Evolutionary conservation across 2,113 vertebrate species (phyloP).

Genomic region (Chaetorhynchus papuensis): DNA sequence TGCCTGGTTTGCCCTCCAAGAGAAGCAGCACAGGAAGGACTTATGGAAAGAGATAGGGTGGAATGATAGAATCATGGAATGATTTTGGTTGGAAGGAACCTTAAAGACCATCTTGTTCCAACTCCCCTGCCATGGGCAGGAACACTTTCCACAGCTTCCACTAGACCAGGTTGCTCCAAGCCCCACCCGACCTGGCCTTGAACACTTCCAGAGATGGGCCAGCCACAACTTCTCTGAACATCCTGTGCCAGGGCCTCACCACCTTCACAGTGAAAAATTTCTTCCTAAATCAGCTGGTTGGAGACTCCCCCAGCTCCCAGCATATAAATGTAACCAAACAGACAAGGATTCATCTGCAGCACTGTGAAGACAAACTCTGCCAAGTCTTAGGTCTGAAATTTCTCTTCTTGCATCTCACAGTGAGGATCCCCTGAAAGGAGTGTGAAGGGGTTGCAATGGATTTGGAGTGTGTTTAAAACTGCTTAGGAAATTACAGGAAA

Average conservation of each 20-base stretch:
- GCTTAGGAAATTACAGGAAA: background rate
- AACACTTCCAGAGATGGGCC: background rate
- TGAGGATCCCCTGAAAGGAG: background rate
- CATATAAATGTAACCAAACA: background rate
- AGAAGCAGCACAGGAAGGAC: background rate
- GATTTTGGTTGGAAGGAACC: background rate
- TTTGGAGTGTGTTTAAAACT: background rate
- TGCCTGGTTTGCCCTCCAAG: background rate
- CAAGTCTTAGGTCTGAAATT: background rate
- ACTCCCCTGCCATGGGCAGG: background rate
- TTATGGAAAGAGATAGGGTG: background rate
- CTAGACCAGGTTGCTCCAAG: accelerated
- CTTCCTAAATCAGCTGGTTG: background rate
- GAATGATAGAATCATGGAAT: background rate
- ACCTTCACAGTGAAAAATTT: background rate
- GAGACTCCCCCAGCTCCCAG: background rate
- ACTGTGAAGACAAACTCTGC: background rate
- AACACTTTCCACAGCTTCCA: background rate
- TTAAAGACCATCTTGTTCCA: background rate
- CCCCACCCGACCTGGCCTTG: background rate
- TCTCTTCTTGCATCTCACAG: background rate
- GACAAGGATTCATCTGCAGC: background rate
- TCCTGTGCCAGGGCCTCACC: background rate
- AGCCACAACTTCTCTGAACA: background rate
- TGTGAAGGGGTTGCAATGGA: background rate